Evolutionary conservation across 2,888 invertebrate species (phyloP), one percentile per base, ranked within the genome.

Genomic region (Pollenia griseotomentosa): DNA sequence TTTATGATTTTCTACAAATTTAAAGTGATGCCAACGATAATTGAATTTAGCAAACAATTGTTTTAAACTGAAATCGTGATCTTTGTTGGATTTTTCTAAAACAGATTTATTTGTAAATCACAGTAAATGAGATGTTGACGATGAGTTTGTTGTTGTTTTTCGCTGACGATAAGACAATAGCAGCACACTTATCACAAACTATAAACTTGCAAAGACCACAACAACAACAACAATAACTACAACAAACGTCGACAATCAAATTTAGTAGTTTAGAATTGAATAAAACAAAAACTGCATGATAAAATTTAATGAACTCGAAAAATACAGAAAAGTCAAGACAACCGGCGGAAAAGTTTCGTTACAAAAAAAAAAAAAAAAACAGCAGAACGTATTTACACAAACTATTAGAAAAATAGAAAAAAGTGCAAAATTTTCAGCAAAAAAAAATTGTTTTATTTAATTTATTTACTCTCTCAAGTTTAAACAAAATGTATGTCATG

Each of bases 1-100:
- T 57, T 42, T 14, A n/a, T 53, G n/a, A 59, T 42, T 11, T 70
- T 40, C 6, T 16, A 10, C 75, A 61, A 65, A 46, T 80, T 77
- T 74, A 73, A 87, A 87, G 87, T 87, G 84, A 87, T 87, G 83
- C 84, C 84, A 87, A 82, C 84, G 81, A 84, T 87, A 87, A 87
- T 87, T 87, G 84, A 87, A 87, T 87, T 87, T 87, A 84, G 73
- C 74, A 82, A 84, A 87, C 87, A 87, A 87, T 87, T 87, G 86
- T 87, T 87, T 84, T 81, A 83, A 83, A 87, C 80, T 81, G 73
- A 87, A 87, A 87, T 81, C 87, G 87, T 87, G 87, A 87, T 84
- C 84, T 84, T 81, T 84, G 73, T 59, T 74, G 53, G 78, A 82
- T 78, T 86, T 74, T 63, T 63, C 61, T 68, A 71, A 63, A 59